Base-by-base conservation (phyloP, 2,113 vertebrate genomes). In the Nibea coibor region DNA sequence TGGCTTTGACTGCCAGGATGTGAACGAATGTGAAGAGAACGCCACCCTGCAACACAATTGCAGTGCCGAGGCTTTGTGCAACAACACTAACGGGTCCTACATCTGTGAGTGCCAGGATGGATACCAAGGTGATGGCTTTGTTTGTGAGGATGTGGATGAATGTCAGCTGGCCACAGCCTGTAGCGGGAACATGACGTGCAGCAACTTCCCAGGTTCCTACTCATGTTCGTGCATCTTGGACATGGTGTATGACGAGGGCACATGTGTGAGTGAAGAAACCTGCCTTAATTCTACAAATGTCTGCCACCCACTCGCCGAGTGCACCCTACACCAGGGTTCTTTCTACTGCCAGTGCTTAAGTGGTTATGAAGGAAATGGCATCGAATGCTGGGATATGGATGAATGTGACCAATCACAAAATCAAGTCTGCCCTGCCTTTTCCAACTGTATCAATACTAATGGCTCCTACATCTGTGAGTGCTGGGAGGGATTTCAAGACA, bases 111-210 rank as follows among this genome's bases (percentile, higher is more conserved):
- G 96, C 86, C 82, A 62, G 16, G 47, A 77, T 4, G 96, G 96
- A 51, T 96, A 94, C 80, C 80, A 58, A 15, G 95, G 96, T 1
- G 88, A 96, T 10, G 95, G 94, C 12, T 87, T 93, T 80, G 50
- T 68, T 31, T 96, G 96, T 70, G 73, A 80, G 5, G 96, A 96
- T 78, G 85, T 94, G 10, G 91, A 96, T 73, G 96, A 96, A 88
- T 96, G 96, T 71, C 77, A 88, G 24, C 19, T 47, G 5, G 47
- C 72, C 24, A 87, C 77, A 3, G 31, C 77, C n/a, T 96, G 95
- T 22, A 71, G 70, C n/a, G 78, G 12, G 4, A 94, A 95, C 78
- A 95, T 95, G 89, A 91, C 86, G 0, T 96, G 96, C 87, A 59
- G 15, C 66, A 96, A 96, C 85, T 76, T 77, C 24, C 93, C 90